These are phyloP conservation scores for Rhodinocichla rosea DNA, from an alignment of 2,113 vertebrate genomes.

Conservation along the genomic window DNA sequence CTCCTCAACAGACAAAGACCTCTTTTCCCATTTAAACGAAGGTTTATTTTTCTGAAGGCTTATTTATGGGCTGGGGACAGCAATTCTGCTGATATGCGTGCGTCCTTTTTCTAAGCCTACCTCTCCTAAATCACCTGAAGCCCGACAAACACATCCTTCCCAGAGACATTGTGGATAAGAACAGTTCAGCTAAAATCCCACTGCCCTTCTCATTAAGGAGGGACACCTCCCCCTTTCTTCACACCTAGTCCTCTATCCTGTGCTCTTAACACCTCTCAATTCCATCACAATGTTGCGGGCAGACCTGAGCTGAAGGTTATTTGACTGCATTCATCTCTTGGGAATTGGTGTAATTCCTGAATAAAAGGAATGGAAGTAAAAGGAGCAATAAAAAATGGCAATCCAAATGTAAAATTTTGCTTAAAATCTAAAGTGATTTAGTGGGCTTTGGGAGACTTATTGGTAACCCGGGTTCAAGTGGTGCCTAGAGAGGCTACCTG, in stretches of 20 bases:
- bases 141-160: not conserved
- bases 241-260: not conserved
- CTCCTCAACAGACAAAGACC: not conserved
- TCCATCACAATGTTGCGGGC: not conserved
- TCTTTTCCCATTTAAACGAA: not conserved
- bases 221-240: not conserved
- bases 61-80: not conserved
- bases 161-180: not conserved
- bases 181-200: not conserved
- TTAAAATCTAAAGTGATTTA: not conserved
- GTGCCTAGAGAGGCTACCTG: not conserved
- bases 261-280: not conserved
- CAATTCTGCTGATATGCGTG: not conserved
- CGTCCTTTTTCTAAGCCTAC: not conserved
- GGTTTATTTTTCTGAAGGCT: not conserved
- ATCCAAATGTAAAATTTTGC: not conserved
- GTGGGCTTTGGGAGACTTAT: not conserved
- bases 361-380: too few species aligned
- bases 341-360: not conserved
- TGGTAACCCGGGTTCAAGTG: not conserved
- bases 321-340: not conserved
- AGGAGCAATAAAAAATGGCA: not conserved
- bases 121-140: constrained; percentile 9
- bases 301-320: not conserved
- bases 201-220: not conserved